Evolutionary conservation across 2,113 vertebrate genomes (phyloP), one percentile per base, ranked within the genome.

Genomic region (Furnarius figulus): DNA sequence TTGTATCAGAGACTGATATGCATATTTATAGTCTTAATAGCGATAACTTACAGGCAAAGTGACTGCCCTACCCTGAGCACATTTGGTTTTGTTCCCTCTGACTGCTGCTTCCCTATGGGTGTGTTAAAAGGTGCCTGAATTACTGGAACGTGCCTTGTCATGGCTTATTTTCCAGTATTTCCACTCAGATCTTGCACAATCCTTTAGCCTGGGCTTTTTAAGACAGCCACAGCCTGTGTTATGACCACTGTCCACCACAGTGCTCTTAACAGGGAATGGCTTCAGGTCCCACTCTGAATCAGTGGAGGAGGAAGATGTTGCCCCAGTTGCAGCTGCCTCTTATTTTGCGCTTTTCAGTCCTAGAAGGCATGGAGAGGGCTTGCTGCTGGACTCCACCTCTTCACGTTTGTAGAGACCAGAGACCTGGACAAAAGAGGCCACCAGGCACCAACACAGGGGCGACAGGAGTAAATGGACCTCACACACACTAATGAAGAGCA

Each of bases 151-250:
- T 44, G 97, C 98, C 50, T 98, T 98, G 8, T 96, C 67, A 39
- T 98, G 92, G 3, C 92, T 98, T 93, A 95, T 98, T 87, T 96
- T 98, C 98, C 99, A 99, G 50, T 98, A 98, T 75, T 95, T 98
- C 98, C 98, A 98, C 21, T 93, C 78, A 1, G 97, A 97, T 85
- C 72, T 98, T 40, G 74, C 85, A 85, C 74, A 71, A 53, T 74
- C 68, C 22, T 65, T 72, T 49, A 87, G 65, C 42, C 24, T 81
- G 39, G 79, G 44, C 65, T 88, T 98, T 86, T 97, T 94, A 8
- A 83, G 88, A 56, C 94, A 84, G 53, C 82, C 62, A 15, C 90
- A 95, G 27, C 96, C 97, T 14, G 88, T 95, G 91, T 97, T 97
- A 85, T 95, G 96, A 47, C 95, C 97, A 27, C 91, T 94, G 85